phyloP scores from a whole-genome alignment of 2,888 invertebrate genomes.

The Sphaerophoria taeniata region DNA sequence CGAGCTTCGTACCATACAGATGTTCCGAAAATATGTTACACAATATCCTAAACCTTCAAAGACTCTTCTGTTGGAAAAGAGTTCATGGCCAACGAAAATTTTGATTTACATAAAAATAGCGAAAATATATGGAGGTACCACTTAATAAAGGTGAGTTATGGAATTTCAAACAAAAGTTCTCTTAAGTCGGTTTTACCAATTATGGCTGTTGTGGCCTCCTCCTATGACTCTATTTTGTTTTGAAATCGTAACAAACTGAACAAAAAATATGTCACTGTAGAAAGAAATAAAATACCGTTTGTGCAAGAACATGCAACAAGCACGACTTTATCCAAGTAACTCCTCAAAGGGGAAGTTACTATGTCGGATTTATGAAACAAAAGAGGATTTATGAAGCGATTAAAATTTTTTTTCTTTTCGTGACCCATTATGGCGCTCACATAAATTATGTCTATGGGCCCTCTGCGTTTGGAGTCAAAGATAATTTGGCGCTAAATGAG shows the following conservation, averaged over 20 bases:
- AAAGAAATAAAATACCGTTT: too few species aligned
- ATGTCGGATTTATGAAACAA: slow-evolving; percentile 26
- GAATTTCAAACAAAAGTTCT: not conserved
- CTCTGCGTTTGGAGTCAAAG: slow-evolving; percentile 3
- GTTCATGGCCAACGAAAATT: slow-evolving; percentile 11
- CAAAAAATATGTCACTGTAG: too few species aligned
- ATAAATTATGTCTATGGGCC: not conserved
- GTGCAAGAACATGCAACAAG: not conserved
- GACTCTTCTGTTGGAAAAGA: not conserved
- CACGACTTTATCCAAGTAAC: not conserved
- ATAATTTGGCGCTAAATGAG: slow-evolving; percentile 9
- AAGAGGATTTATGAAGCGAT: slow-evolving; percentile 35
- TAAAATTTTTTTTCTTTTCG: slow-evolving; percentile 4
- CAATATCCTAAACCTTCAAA: not conserved
- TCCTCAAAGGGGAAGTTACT: slow-evolving; percentile 26
- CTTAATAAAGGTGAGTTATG: not conserved
- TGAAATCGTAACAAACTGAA: too few species aligned
- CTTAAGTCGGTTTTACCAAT: too few species aligned
- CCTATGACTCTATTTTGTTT: too few species aligned
- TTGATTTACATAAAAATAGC: slow-evolving; percentile 1
- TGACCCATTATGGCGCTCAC: slow-evolving; percentile 4
- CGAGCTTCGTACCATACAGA: not conserved
- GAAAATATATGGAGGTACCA: not conserved
- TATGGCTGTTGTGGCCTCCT: too few species aligned
- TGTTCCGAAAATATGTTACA: not conserved